These are phyloP conservation scores for Ferdinandea cuprea DNA, from an alignment of 2,888 invertebrate species.

Conservation along the genomic window DNA sequence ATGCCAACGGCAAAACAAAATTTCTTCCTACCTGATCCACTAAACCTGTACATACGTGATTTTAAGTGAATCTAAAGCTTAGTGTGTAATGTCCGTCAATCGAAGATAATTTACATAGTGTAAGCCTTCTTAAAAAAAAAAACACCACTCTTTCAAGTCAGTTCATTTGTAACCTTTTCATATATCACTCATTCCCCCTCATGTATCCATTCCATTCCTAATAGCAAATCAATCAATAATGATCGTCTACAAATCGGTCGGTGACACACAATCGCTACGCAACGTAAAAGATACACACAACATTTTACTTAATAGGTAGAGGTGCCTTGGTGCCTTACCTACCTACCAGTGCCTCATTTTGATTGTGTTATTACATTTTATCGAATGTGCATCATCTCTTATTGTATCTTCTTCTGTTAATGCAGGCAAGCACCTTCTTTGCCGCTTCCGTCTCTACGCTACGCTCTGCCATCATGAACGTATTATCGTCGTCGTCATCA, in stretches of 20 bases:
- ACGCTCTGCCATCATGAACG: not conserved
- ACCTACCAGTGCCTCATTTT: conserved; percentile 15
- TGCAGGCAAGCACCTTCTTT: conserved; percentile 14
- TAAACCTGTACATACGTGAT: too few species aligned
- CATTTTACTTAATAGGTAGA: conserved; percentile 49
- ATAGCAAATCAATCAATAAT: conserved; percentile 61
- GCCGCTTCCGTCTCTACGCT: conserved; percentile 8
- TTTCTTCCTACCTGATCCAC: too few species aligned
- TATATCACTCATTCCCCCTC: too few species aligned
- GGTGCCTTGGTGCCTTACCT: conserved; percentile 16
- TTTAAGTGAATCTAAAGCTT: too few species aligned
- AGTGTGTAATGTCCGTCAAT: too few species aligned
- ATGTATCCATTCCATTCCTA: too few species aligned
- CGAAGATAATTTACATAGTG: too few species aligned
- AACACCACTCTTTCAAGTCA: too few species aligned
- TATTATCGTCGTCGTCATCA: conserved; percentile 10
- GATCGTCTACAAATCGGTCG: conserved; percentile 69
- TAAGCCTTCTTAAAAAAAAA: too few species aligned
- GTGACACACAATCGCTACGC: conserved; percentile 21
- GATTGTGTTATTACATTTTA: conserved; percentile 51
- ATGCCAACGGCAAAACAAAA: too few species aligned
- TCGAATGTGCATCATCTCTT: conserved; percentile 63
- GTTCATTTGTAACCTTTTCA: too few species aligned
- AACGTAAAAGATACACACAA: conserved; percentile 35
- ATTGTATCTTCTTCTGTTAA: conserved; percentile 46